Evolutionary conservation across 2,888 invertebrate genomes (phyloP).

Genomic region (Coelopa pilipes): DNA sequence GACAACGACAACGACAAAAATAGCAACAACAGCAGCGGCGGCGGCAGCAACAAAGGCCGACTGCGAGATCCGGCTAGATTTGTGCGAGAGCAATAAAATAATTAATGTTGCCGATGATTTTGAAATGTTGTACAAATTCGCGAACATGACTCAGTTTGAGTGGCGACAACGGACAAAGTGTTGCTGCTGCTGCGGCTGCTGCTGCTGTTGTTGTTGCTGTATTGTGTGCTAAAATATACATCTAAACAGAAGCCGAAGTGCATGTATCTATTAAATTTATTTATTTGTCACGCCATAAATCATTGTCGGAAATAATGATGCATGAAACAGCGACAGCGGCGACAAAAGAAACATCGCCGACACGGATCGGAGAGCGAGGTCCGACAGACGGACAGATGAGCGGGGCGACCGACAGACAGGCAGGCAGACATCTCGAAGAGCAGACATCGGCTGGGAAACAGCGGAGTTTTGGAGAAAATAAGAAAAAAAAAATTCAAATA

Average conservation of each 20-base stretch:
- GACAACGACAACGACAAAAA: too few species aligned
- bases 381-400: too few species aligned
- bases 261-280: background rate
- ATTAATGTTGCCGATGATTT: background rate
- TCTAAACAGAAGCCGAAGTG: background rate
- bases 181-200: too few species aligned
- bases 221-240: background rate
- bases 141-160: conserved; percentile 6
- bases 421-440: too few species aligned
- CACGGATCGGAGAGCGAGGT: too few species aligned
- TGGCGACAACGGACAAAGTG: background rate
- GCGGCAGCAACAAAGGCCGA: too few species aligned
- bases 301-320: conserved; percentile 21
- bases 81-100: background rate
- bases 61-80: background rate
- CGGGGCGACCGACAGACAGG: too few species aligned
- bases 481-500: background rate
- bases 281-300: conserved; percentile 1
- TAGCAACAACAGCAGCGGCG: too few species aligned
- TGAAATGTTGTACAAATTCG: conserved; percentile 12
- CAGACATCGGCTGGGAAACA: too few species aligned
- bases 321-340: background rate
- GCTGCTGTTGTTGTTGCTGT: too few species aligned
- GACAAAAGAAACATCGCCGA: too few species aligned
- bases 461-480: too few species aligned